Percentiles rank a stretch among this genome's conserved stretches.
phyloP scores from a whole-genome alignment of 2,888 invertebrate genomes.

The Diogma glabrata region DNA sequence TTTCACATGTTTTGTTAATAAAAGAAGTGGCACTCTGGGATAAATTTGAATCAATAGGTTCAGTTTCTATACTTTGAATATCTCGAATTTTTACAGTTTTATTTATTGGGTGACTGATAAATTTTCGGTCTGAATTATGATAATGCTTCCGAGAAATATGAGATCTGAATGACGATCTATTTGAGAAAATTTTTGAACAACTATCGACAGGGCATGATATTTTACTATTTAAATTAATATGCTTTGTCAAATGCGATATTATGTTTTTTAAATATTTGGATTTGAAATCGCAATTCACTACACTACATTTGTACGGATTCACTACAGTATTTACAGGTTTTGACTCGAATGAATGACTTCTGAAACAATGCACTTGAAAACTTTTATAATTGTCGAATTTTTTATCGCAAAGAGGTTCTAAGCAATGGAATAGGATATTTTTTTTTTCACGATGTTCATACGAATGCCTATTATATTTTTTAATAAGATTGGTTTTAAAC shows the following conservation, averaged over 20 bases:
- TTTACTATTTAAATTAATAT: not conserved
- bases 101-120: not conserved
- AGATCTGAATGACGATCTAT: conserved; percentile 6
- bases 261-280: not conserved
- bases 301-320: not conserved
- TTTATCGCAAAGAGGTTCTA: too few species aligned
- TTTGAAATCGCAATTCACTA: not conserved
- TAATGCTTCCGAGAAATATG: conserved; percentile 11
- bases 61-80: not conserved
- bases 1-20: not conserved
- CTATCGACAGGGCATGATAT: not conserved
- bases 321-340: not conserved
- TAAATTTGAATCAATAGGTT: not conserved
- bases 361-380: too few species aligned
- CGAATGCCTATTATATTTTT: too few species aligned
- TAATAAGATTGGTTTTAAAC: too few species aligned
- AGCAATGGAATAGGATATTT: too few species aligned
- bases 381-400: too few species aligned
- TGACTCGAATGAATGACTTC: too few species aligned
- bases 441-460: too few species aligned
- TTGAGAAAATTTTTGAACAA: conserved; percentile 3
- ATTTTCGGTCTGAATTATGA: conserved; percentile 6
- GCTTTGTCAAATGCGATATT: conserved; percentile 3
- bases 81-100: not conserved
- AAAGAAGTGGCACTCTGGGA: not conserved